Evolutionary conservation across 2,113 vertebrate genomes (phyloP).

Genomic region (Ctenomys sociabilis): DNA sequence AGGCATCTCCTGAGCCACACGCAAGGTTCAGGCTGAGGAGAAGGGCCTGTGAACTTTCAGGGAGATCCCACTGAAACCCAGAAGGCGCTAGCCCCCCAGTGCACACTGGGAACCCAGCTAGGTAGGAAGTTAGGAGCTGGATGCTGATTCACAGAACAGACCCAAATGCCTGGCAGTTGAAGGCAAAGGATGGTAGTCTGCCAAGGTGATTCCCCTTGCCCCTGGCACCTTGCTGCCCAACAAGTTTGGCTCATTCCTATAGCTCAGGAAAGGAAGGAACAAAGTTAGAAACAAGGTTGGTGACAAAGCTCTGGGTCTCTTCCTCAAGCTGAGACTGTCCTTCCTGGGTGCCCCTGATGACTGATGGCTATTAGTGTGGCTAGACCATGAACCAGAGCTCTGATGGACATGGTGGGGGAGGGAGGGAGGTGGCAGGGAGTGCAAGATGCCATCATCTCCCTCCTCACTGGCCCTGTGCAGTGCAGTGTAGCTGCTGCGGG

Average conservation of each 20-base stretch:
- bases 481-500: background rate
- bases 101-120: background rate
- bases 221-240: background rate
- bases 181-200: background rate
- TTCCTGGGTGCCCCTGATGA: background rate
- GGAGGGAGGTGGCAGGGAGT: background rate
- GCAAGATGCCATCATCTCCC: background rate
- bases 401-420: background rate
- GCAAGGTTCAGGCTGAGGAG: background rate
- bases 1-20: background rate
- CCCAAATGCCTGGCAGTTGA: background rate
- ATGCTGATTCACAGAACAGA: background rate
- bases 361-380: background rate
- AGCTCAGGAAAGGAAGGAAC: background rate
- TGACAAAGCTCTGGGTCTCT: background rate
- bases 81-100: fast-evolving
- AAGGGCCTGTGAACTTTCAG: background rate
- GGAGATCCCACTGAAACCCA: too few species aligned
- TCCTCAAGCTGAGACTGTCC: background rate
- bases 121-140: background rate
- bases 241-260: background rate
- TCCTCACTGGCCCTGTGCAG: background rate
- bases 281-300: background rate
- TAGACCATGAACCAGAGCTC: background rate
- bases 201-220: too few species aligned